Conservation (phyloP, 1,140 invertebrate genomes). For the Zaprionus camerounensis region DNA sequence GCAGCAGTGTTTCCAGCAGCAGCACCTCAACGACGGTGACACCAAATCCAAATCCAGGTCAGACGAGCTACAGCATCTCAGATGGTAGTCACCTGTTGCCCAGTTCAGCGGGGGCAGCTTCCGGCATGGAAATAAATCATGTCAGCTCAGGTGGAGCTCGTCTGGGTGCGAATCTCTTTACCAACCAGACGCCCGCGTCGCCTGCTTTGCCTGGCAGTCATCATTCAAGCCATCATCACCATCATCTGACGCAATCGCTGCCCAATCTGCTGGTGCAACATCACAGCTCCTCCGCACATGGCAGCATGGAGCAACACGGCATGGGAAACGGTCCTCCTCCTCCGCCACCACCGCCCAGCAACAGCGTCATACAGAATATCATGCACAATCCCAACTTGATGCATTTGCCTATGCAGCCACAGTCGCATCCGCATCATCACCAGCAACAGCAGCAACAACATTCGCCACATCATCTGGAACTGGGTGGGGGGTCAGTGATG, state of each 20-base stretch:
- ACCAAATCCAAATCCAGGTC: slow-evolving; percentile 54
- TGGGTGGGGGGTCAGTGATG: slow-evolving; percentile 39
- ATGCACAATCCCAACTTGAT: slow-evolving; percentile 79
- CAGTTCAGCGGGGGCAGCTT: background rate
- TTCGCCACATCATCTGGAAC: slow-evolving; percentile 59
- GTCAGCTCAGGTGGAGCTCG: slow-evolving; percentile 16
- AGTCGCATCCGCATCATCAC: slow-evolving; percentile 53
- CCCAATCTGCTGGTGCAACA: slow-evolving; percentile 77
- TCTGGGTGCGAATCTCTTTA: slow-evolving; percentile 48
- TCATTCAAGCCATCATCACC: slow-evolving; percentile 42
- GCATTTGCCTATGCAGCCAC: slow-evolving; percentile 65
- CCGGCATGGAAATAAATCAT: slow-evolving; percentile 56
- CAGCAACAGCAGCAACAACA: slow-evolving; percentile 57
- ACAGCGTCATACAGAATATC: slow-evolving; percentile 64
- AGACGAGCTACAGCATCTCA: slow-evolving; percentile 51
- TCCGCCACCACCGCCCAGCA: slow-evolving; percentile 20
- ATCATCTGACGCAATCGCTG: slow-evolving; percentile 58
- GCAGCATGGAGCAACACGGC: slow-evolving; percentile 59
- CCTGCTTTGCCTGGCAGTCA: slow-evolving; percentile 30
- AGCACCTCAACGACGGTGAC: slow-evolving; percentile 31
- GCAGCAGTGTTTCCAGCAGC: slow-evolving; percentile 1
- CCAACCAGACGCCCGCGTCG: slow-evolving; percentile 50
- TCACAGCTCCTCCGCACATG: slow-evolving; percentile 45
- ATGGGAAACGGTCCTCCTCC: slow-evolving; percentile 30
- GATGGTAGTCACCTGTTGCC: slow-evolving; percentile 47